Base-by-base conservation (phyloP, 2,888 invertebrate species). In the Omphaloscelis lunosa region DNA sequence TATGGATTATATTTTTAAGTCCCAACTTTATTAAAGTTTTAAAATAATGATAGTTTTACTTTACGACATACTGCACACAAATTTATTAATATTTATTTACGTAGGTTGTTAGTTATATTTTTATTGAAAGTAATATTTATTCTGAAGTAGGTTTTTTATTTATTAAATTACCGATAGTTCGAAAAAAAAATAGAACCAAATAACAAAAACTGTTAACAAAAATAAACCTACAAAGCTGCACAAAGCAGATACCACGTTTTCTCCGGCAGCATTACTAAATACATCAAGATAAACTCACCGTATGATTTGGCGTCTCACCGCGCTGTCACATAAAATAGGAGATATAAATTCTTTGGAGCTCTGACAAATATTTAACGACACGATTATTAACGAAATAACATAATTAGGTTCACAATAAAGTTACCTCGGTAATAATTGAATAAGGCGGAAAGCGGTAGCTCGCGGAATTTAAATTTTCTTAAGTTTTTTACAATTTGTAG, bases 281-380 rank as follows among this genome's bases (percentile, higher is more conserved):
- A 87, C 88, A 89, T 88, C 89, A 87, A 90, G 90, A 90, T 86
- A 90, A 89, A 91, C 89, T 89, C 75, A 71, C 65, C 82, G 88
- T 87, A 87, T 90, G 88, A 89, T 89, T 90, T 77, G 85, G 68
- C 81, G 66, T 73, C 76, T 77, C 78, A 78, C 58, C 61, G 41
- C 48, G 41, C 45, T 71, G 78, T 82, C 85, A 66, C 67, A 82
- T 65, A 29, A 56, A 71, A 80, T 65, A 59, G 29, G 12, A 78
- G 39, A 74, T 66, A 71, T 65, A 72, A 23, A 17, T 58, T 74
- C n/a, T 51, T n/a, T 2, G 6, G 59, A 11, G 20, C 20, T 15
- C 8, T 61, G 45, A 56, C 9, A 23, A 29, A 5, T 4, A 61
- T 66, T 77, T 34, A 48, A 11, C 11, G 9, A 29, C 39, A 76